phyloP scores from a whole-genome alignment of 2,888 invertebrate genomes.

The Stegophylla sp. region DNA sequence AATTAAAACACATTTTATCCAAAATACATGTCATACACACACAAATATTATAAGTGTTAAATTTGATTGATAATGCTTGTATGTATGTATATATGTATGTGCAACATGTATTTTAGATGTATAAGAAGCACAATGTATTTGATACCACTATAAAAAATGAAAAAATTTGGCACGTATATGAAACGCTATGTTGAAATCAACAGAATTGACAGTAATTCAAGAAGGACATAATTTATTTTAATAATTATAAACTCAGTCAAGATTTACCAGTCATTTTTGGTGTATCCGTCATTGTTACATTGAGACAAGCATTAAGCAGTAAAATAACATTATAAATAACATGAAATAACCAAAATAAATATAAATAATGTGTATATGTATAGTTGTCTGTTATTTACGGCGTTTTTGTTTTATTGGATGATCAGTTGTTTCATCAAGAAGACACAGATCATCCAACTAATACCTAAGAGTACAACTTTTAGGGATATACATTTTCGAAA shows the following conservation, averaged over 20 bases:
- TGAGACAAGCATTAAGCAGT: slow-evolving; percentile 46
- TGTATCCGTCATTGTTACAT: slow-evolving; percentile 49
- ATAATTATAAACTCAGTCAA: slow-evolving; percentile 53
- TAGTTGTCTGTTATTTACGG: not conserved
- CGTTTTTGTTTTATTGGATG: not conserved
- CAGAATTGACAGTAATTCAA: slow-evolving; percentile 49
- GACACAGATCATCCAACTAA: not conserved
- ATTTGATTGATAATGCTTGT: slow-evolving; percentile 2
- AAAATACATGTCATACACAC: not conserved
- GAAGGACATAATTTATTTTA: slow-evolving; percentile 46
- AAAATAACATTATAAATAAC: slow-evolving; percentile 27
- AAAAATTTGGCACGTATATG: slow-evolving; percentile 36
- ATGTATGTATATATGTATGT: not conserved
- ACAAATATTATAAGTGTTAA: not conserved
- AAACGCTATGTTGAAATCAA: slow-evolving; percentile 35
- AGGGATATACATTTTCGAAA: slow-evolving; percentile 15
- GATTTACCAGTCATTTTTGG: slow-evolving; percentile 49
- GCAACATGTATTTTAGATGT: not conserved
- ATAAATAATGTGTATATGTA: slow-evolving; percentile 8
- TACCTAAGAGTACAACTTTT: slow-evolving; percentile 32
- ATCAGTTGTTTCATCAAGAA: not conserved
- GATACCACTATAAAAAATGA: slow-evolving; percentile 11
- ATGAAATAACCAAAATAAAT: slow-evolving; percentile 14
- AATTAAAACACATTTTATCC: slow-evolving; percentile 22
- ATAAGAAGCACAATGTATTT: slow-evolving; percentile 21